These are phyloP conservation scores for Leptogaster cylindrica DNA, from an alignment of 2,888 invertebrate species.

Conservation along the genomic window DNA sequence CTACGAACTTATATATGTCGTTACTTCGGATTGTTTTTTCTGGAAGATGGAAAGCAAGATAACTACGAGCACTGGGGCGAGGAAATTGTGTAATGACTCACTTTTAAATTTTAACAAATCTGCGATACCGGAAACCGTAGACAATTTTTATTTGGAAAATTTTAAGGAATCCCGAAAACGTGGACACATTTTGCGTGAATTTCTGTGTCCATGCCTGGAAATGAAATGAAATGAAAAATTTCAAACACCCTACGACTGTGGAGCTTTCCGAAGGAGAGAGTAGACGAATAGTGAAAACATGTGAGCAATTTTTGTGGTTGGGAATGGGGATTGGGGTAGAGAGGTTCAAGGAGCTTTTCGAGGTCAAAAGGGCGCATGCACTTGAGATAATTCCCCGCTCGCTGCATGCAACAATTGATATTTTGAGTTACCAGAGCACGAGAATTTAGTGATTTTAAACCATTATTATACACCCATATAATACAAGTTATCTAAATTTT, in stretches of 20 bases:
- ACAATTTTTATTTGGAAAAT: constrained; percentile 46
- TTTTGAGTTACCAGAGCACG: constrained; percentile 2
- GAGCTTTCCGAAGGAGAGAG: constrained; percentile 14
- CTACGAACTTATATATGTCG: neutral
- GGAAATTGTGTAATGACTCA: no score
- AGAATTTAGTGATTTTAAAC: no score
- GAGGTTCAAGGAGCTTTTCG: constrained; percentile 21
- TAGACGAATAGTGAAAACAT: constrained; percentile 11
- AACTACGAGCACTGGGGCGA: constrained; percentile 3
- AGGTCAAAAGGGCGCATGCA: constrained; percentile 36
- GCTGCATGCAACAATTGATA: constrained; percentile 16
- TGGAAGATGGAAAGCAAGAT: neutral
- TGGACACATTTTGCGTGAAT: constrained; percentile 20
- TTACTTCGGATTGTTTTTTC: neutral
- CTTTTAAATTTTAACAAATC: neutral
- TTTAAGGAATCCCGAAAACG: constrained; percentile 35
- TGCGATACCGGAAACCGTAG: neutral
- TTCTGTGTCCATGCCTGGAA: no score
- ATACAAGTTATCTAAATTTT: no score
- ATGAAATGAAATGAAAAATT: no score
- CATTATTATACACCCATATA: no score
- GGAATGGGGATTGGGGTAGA: neutral
- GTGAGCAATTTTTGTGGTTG: no score
- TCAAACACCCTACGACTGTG: no score
- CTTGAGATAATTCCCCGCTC: neutral